These are phyloP conservation scores for Pluvianellus socialis DNA, from an alignment of 2,113 vertebrate genomes.

Conservation along the genomic window DNA sequence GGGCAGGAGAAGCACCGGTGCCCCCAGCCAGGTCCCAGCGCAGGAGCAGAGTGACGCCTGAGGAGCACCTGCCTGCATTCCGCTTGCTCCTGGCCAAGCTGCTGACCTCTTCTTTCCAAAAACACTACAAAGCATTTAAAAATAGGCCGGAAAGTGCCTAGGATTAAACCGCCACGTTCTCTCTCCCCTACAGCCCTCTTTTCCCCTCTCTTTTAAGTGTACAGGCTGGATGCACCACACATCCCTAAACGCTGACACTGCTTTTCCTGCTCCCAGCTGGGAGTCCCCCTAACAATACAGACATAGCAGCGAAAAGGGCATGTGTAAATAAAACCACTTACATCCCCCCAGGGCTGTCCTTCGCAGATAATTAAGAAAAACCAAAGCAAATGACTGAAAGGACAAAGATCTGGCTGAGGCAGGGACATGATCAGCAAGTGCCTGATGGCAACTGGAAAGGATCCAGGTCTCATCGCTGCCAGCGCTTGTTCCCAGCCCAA, in stretches of 20 bases:
- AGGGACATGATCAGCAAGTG: not conserved
- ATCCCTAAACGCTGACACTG: not conserved
- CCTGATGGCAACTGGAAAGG: not conserved
- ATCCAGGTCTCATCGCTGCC: not conserved
- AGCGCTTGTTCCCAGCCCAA: not conserved
- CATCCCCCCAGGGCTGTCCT: not conserved
- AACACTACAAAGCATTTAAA: not conserved
- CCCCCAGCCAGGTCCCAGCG: not conserved
- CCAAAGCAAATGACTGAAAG: not conserved
- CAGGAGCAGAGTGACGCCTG: fast-evolving
- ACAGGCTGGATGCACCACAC: not conserved
- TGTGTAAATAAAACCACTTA: not conserved
- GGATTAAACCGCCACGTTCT: not conserved
- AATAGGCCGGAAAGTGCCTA: not conserved
- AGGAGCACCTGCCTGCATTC: not conserved
- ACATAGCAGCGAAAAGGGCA: not conserved
- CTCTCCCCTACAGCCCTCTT: not conserved
- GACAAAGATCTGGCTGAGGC: conserved; percentile 18
- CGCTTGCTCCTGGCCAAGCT: not conserved
- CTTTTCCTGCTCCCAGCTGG: not conserved
- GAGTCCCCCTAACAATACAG: not conserved
- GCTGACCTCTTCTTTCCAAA: not conserved
- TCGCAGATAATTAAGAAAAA: not conserved
- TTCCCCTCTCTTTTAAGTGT: not conserved
- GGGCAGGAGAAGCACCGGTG: not conserved